Evolutionary conservation across 2,888 invertebrate genomes (phyloP).

Genomic region (Amblyteles armatorius): DNA sequence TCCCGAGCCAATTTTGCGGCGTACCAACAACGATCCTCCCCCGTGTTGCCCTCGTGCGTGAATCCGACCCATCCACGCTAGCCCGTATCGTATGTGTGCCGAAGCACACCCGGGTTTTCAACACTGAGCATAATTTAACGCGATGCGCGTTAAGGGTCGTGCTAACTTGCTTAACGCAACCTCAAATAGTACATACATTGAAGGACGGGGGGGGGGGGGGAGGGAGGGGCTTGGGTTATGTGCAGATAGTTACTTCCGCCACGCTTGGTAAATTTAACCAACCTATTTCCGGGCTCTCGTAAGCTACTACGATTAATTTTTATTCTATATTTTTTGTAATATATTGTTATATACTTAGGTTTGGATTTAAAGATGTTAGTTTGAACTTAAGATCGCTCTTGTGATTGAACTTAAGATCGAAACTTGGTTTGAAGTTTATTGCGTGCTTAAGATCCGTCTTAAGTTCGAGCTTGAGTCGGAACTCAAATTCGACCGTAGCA

Average conservation of each 20-base stretch:
- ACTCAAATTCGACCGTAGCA: no score
- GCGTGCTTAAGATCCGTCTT: no score
- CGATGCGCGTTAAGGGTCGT: conserved; percentile 83
- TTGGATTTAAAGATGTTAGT: no score
- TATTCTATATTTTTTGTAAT: neutral
- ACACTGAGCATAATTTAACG: conserved; percentile 83
- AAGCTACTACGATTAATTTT: neutral
- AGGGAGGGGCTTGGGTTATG: conserved; percentile 55
- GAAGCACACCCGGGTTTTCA: conserved; percentile 75
- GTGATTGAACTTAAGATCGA: no score
- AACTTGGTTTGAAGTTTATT: no score
- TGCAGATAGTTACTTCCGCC: conserved; percentile 59
- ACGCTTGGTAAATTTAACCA: conserved; percentile 52
- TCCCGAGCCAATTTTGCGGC: conserved; percentile 66
- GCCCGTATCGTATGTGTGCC: conserved; percentile 52
- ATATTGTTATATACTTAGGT: neutral
- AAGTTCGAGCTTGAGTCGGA: no score
- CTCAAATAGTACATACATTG: conserved; percentile 79
- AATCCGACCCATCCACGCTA: conserved; percentile 49
- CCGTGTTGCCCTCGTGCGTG: neutral
- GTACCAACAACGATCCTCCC: conserved; percentile 60
- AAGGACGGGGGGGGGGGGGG: conserved; percentile 6
- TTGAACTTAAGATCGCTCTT: no score
- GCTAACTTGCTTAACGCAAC: conserved; percentile 84
- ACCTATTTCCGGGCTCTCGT: conserved; percentile 2